Conservation (phyloP, 1,140 invertebrate species). For the Hyphantria cunea region DNA sequence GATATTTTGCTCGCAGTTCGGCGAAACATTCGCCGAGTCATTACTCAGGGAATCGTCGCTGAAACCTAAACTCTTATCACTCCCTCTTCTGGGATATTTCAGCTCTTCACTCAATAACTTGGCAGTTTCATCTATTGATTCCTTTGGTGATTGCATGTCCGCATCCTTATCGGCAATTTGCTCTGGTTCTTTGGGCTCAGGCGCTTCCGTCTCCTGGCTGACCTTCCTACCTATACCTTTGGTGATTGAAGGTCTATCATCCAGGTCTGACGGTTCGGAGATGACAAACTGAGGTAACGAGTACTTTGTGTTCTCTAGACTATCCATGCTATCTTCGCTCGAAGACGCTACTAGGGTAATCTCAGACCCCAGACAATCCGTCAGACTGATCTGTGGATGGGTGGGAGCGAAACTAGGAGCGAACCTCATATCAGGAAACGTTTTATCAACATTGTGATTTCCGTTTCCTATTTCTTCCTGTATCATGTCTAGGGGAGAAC, state of each 20-base stretch:
- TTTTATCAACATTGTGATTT: conserved; percentile 49
- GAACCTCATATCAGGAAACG: conserved; percentile 44
- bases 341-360: conserved; percentile 88
- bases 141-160: conserved; percentile 67
- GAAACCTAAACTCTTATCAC: conserved; percentile 85
- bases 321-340: conserved; percentile 85
- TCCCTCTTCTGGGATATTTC: conserved; percentile 73
- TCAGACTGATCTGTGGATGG: conserved; percentile 94
- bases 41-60: conserved; percentile 86
- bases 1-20: conserved; percentile 78
- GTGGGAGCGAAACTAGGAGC: conserved; percentile 37
- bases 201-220: conserved; percentile 82
- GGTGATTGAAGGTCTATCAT: conserved; percentile 90
- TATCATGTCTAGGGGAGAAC: conserved; percentile 91
- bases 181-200: conserved; percentile 36
- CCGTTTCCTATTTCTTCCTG: conserved; percentile 88
- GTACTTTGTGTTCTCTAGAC: conserved; percentile 80
- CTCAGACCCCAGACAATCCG: conserved; percentile 93
- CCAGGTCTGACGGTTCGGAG: conserved; percentile 88
- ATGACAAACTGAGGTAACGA: conserved; percentile 85
- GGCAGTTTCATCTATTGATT: conserved; percentile 56
- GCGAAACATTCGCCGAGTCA: conserved; percentile 78
- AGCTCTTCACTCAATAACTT: conserved; percentile 60
- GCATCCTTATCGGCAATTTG: conserved; percentile 42
- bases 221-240: conserved; percentile 88